These are phyloP conservation scores for Drosophila subpulchrella DNA, from an alignment of 1,140 invertebrate genomes.

Conservation along the genomic window DNA sequence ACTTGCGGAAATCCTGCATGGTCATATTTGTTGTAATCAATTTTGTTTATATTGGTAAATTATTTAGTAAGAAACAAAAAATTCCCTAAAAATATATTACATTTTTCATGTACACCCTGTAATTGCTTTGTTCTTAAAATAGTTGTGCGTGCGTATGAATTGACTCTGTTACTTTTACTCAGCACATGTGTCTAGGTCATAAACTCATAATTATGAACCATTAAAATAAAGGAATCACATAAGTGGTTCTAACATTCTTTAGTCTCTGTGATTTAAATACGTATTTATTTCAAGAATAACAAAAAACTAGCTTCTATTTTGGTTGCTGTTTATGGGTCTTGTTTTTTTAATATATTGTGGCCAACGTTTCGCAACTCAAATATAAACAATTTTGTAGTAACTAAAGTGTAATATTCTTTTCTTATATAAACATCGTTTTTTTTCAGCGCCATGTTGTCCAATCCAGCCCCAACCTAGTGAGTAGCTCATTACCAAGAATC, in stretches of 20 bases:
- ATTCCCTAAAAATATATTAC: neutral
- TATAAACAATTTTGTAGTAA: no score
- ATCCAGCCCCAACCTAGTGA: conserved; percentile 61
- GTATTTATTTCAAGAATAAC: neutral
- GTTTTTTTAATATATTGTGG: no score
- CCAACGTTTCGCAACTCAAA: no score
- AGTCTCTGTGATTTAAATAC: neutral
- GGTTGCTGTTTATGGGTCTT: no score
- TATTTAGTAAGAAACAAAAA: neutral
- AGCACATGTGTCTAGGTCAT: conserved; percentile 13
- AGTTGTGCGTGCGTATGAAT: conserved; percentile 34
- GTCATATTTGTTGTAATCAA: neutral
- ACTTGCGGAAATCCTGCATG: no score
- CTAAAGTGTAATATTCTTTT: no score
- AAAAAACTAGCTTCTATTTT: neutral
- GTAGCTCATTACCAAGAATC: conserved; percentile 54
- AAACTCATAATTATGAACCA: conserved; percentile 25
- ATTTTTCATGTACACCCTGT: neutral
- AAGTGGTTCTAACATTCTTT: neutral
- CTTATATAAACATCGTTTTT: no score
- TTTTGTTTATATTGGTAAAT: neutral
- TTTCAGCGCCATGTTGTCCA: conserved; percentile 61
- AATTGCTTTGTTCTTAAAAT: conserved; percentile 23
- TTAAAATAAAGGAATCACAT: conserved; percentile 6
- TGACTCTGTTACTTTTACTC: conserved; percentile 13